Base-by-base conservation (phyloP, 2,888 invertebrate species). In the Digitonthophagus gazella region DNA sequence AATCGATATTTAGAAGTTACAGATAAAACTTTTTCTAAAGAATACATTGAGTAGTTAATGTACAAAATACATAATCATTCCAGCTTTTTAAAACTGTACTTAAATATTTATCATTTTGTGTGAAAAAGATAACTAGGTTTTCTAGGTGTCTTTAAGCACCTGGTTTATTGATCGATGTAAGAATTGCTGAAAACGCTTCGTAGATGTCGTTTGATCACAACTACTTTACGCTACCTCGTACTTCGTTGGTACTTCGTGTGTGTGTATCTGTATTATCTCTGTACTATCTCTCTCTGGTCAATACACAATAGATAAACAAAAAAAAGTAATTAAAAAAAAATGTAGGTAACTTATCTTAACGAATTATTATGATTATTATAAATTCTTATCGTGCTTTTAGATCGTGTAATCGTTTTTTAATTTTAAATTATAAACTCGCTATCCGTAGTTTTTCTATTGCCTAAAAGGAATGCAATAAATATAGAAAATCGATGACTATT, bases 211-310 rank as follows among this genome's bases (percentile, higher is more conserved):
- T 18, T 61, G n/a, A 18, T n/a, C 57, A 57, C 16, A 57, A 57
- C 14, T 57, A 15, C 19, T 18, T 18, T 19, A 61, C 18, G 61
- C 61, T 61, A 61, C 61, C 61, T 61, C 19, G 61, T 58, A 18
- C 18, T 54, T 54, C 54, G 54, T 70, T 58, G 65, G 56, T 67
- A 67, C 66, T 44, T 8, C 28, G 28, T 44, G 28, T 44, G 28
- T 44, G 11, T 44, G 28, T 44, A 11, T 44, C 11, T 44, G 28
- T 44, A 44, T 44, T 44, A 44, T 44, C 28, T 44, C 3, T 44
- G 28, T 44, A 44, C 67, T 69, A 67, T 70, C 70, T 70, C 70
- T 70, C 70, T 70, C 70, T 70, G 70, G 70, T 70, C 70, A 70
- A 70, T 70, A 70, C 64, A 69, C 68, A 68, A 57, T 20, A 66